Base-by-base conservation (phyloP, 1,140 invertebrate genomes). In the Zaprionus camerounensis region DNA sequence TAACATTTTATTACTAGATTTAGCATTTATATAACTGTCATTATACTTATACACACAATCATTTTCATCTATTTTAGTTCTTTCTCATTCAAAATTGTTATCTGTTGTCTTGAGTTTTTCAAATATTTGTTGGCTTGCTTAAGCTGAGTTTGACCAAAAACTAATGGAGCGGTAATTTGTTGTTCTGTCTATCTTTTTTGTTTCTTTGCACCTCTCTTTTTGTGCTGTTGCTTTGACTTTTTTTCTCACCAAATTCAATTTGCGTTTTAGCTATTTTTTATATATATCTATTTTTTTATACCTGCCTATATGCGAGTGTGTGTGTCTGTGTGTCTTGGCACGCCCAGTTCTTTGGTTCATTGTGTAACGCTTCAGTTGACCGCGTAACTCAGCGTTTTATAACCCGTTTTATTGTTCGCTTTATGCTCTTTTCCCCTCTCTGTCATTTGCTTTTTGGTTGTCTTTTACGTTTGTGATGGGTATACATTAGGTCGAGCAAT, bases 161-260 rank as follows among this genome's bases (percentile, higher is more conserved):
- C 75, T 90, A 88, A 84, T 88, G 84, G 81, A 85, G 81, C 85
- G 86, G 76, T 55, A 64, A 78, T 73, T 64, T 68, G 69, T 86
- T 20, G 17, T 53, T 11, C 1, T 68, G 75, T 67, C 26, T 59
- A n/a, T 49, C 62, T 71, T 41, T 58, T 53, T 59, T 62, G 46
- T n/a, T 34, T 56, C 59, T 51, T 58, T 53, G 49, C 65, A 69
- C 56, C 61, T 73, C 51, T 78, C 56, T 34, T 44, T 38, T 56
- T 22, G 11, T 51, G 12, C 38, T 53, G 46, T 55, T 71, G 26
- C 11, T 62, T 66, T 71, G 67, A 78, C 74, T 88, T 67, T 79
- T 82, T 79, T 84, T 90, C 84, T 73, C 84, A 90, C 81, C 75
- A 68, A 87, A 90, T 79, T 85, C 78, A 90, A 88, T 90, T 88